These are phyloP conservation scores for Tragelaphus buxtoni DNA, from an alignment of 2,113 vertebrate genomes.

Conservation along the genomic window DNA sequence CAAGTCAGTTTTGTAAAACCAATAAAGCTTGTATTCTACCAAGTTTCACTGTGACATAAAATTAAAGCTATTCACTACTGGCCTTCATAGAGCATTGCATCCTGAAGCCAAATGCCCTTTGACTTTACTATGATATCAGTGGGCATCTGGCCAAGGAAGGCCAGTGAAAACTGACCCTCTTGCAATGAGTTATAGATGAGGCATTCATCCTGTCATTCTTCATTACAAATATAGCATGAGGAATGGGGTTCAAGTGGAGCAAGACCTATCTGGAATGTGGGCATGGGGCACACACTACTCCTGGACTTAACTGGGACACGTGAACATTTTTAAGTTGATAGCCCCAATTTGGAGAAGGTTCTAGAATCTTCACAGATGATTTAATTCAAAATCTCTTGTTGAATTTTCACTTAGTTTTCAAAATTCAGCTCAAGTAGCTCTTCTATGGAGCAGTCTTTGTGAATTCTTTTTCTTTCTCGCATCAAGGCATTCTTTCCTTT, in stretches of 20 bases:
- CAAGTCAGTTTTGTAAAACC: not conserved
- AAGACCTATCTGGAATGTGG: not conserved
- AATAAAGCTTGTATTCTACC: not conserved
- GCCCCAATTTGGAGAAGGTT: not conserved
- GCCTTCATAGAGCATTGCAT: not conserved
- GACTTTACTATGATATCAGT: not conserved
- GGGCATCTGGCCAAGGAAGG: not conserved
- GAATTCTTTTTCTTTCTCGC: not conserved
- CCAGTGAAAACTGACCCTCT: not conserved
- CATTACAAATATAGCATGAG: not conserved
- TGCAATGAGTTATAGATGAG: not conserved
- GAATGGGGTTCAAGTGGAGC: not conserved
- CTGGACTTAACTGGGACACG: not conserved
- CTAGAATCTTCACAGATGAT: not conserved
- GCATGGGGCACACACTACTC: not conserved
- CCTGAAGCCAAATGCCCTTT: slow-evolving; percentile 1
- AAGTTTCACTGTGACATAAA: not conserved
- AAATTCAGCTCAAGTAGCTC: not conserved
- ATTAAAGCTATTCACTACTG: slow-evolving; percentile 2
- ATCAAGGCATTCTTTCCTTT: not conserved
- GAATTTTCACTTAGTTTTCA: not conserved
- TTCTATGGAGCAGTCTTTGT: not conserved
- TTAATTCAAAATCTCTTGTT: not conserved
- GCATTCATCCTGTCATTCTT: not conserved
- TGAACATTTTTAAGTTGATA: not conserved